Base-by-base conservation (phyloP, 2,113 vertebrate genomes). In the Leptodactylus fuscus region DNA sequence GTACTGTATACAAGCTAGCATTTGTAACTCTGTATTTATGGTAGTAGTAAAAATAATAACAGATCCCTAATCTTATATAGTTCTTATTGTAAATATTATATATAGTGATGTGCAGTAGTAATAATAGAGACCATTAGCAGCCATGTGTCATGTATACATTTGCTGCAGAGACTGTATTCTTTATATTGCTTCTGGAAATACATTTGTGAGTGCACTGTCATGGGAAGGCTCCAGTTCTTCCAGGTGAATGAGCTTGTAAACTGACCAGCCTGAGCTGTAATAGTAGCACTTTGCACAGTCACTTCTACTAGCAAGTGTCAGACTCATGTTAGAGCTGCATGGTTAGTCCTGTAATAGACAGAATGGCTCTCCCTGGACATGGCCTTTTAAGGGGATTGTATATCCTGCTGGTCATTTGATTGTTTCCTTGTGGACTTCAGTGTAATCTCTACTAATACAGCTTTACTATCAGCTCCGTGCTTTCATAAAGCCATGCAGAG, bases 201-300 rank as follows among this genome's bases (percentile, higher is more conserved):
- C 18, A 78, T 58, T 38, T 78, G 4, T 32, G 34, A 77, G 20
- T 53, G 27, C 46, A 77, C 74, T 49, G 29, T 77, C 48, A 34
- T 77, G 20, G 75, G 20, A 58, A 55, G 75, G 34, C 29, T 55
- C 12, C 49, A 58, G 16, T 58, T 36, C 18, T 38, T 7, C 73
- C 46, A 29, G 27, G 44, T 5, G 73, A 27, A 60, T 41, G 60
- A 62, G 41, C 20, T 48, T 41, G 22, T 44, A 13, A 55, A 12
- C 60, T 71, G 32, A 32, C 65, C 46, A 32, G 60, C n/a, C 11
- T 24, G 44, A 29, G 48, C 22, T 24, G 18, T 82, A 70, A n/a
- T 36, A 82, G 67, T 73, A 49, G 20, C 67, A 82, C 80, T 67
- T 49, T 65, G 55, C 78, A 81, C 78, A 65, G 78, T 55, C 38